Conservation (phyloP, 2,888 invertebrate species). For the Loripinus fragilis region DNA sequence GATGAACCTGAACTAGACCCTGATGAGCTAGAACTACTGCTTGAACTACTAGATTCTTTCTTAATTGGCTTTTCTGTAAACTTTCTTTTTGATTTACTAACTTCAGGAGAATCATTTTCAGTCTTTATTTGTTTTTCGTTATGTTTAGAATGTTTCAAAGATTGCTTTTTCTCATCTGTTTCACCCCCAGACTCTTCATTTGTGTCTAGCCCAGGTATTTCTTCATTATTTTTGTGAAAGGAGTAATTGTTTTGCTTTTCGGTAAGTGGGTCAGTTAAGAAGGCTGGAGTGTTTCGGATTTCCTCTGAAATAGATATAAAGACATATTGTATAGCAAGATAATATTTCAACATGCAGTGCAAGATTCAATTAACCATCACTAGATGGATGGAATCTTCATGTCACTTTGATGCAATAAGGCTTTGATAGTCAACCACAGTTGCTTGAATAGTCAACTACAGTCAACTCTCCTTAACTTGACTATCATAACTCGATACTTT, state of each 20-base stretch:
- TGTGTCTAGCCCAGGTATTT: slow-evolving; percentile 72
- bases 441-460: too few species aligned
- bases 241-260: slow-evolving; percentile 65
- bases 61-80: slow-evolving; percentile 8
- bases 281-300: slow-evolving; percentile 63
- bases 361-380: too few species aligned
- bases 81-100: slow-evolving; percentile 35
- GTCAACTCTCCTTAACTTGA: too few species aligned
- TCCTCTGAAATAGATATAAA: slow-evolving; percentile 50
- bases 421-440: too few species aligned
- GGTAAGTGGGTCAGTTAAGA: slow-evolving; percentile 66
- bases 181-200: slow-evolving; percentile 20
- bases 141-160: slow-evolving; percentile 25
- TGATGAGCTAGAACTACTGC: slow-evolving; percentile 44
- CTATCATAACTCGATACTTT: too few species aligned
- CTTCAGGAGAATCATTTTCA: slow-evolving; percentile 21
- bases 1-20: slow-evolving; percentile 41
- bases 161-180: slow-evolving; percentile 26
- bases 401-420: too few species aligned
- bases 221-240: slow-evolving; percentile 66
- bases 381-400: too few species aligned
- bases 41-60: slow-evolving; percentile 38
- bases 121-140: slow-evolving; percentile 44
- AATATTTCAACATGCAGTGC: too few species aligned
- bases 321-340: too few species aligned